phyloP scores from a whole-genome alignment of 2,113 vertebrate genomes.

The Bubo bubo region DNA sequence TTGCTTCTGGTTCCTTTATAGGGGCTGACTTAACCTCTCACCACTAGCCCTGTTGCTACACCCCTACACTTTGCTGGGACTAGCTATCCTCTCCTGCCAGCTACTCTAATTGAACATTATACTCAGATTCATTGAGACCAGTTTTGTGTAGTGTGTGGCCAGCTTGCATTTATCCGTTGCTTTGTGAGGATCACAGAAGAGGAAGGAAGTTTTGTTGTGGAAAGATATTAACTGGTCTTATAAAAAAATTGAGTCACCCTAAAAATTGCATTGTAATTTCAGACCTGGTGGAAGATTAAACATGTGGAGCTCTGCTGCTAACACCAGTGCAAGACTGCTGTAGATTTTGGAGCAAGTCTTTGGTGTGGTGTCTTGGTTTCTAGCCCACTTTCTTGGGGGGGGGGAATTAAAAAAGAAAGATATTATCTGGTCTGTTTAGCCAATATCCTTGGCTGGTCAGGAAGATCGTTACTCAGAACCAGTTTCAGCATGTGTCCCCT shows the following conservation, averaged over 20 bases:
- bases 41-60: neutral
- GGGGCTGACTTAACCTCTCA: neutral
- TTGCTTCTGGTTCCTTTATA: neutral
- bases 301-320: neutral
- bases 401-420: neutral
- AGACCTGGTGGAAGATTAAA: neutral
- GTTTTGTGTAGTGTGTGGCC: neutral
- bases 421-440: neutral
- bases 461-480: neutral
- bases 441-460: neutral
- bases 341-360: neutral
- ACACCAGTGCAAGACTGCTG: too few species aligned
- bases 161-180: neutral
- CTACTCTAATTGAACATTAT: neutral
- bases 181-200: neutral
- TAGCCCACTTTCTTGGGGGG: neutral
- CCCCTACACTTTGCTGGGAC: neutral
- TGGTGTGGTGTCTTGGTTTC: neutral
- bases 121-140: neutral
- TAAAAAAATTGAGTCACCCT: neutral
- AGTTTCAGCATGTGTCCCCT: neutral
- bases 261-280: neutral
- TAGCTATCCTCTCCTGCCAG: neutral
- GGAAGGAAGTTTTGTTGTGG: neutral
- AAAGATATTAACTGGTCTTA: neutral